Percentiles rank a stretch among this genome's conserved stretches.
Evolutionary conservation across 2,888 invertebrate species (phyloP).

Genomic region (Schizotus pectinicornis): DNA sequence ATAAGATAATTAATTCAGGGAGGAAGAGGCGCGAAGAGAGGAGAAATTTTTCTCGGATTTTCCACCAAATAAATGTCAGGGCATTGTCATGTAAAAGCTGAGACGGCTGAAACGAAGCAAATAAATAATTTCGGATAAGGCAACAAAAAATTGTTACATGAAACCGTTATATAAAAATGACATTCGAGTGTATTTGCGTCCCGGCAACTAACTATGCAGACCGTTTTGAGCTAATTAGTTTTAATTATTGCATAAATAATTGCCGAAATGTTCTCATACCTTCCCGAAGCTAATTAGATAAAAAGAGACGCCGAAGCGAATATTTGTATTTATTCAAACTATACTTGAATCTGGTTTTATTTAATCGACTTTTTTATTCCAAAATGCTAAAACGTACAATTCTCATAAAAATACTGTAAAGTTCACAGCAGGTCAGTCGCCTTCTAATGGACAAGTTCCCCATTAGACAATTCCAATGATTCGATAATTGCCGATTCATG

Average conservation of each 20-base stretch:
- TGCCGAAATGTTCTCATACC: conserved; percentile 25
- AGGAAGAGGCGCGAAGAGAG: too few species aligned
- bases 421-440: conserved; percentile 41
- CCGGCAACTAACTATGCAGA: conserved; percentile 15
- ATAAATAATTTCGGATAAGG: conserved; percentile 13
- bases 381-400: conserved; percentile 38
- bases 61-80: too few species aligned
- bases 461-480: conserved; percentile 34
- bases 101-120: too few species aligned
- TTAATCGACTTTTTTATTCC: conserved; percentile 32
- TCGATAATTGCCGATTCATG: conserved; percentile 30
- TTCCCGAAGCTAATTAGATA: conserved; percentile 18
- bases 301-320: conserved; percentile 12
- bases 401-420: conserved; percentile 40
- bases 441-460: conserved; percentile 38
- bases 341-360: conserved; percentile 22
- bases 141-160: conserved; percentile 10
- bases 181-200: conserved; percentile 11
- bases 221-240: conserved; percentile 22
- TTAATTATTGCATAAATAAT: conserved; percentile 21
- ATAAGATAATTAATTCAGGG: too few species aligned
- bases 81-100: too few species aligned
- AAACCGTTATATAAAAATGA: conserved; percentile 4
- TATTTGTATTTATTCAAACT: conserved; percentile 25
- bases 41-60: too few species aligned